phyloP scores from a whole-genome alignment of 2,113 vertebrate species.

The Cololabis saira region DNA sequence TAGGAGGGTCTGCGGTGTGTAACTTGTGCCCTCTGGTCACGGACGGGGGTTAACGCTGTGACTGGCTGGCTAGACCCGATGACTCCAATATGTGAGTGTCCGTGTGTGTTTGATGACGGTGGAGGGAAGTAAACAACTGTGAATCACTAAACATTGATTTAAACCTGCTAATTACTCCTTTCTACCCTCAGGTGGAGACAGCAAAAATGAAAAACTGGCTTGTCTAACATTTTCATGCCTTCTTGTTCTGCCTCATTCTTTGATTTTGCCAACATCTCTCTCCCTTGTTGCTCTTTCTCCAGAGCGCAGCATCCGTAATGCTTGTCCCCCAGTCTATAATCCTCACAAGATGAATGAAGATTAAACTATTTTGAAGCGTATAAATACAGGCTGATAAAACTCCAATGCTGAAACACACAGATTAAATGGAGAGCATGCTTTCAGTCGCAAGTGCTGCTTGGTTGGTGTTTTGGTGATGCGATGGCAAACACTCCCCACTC shows the following conservation, averaged over 20 bases:
- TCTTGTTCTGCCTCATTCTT: conserved; percentile 11
- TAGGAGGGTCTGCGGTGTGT: conserved; percentile 25
- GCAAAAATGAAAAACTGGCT: conserved; percentile 1
- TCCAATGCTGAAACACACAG: neutral
- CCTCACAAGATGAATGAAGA: neutral
- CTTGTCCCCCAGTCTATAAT: neutral
- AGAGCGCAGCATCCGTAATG: neutral
- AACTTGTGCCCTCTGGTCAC: conserved; percentile 40
- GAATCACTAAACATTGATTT: conserved; percentile 61
- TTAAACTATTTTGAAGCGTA: neutral
- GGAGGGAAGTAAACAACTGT: conserved; percentile 50
- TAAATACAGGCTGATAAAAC: neutral
- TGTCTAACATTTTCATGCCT: conserved; percentile 11
- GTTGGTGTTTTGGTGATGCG: too few species aligned
- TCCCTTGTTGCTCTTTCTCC: neutral
- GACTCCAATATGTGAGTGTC: conserved; percentile 43
- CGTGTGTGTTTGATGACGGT: conserved; percentile 43
- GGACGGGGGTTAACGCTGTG: conserved; percentile 37
- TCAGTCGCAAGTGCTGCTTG: too few species aligned
- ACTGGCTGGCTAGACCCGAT: conserved; percentile 48
- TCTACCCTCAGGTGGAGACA: conserved; percentile 39
- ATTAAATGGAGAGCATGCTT: too few species aligned
- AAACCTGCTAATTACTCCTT: conserved; percentile 58
- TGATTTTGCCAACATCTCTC: conserved; percentile 3
- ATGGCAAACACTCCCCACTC: neutral